Evolutionary conservation across 2,888 invertebrate genomes (phyloP), one percentile per base, ranked within the genome.

Genomic region (Agrypnus murinus): DNA sequence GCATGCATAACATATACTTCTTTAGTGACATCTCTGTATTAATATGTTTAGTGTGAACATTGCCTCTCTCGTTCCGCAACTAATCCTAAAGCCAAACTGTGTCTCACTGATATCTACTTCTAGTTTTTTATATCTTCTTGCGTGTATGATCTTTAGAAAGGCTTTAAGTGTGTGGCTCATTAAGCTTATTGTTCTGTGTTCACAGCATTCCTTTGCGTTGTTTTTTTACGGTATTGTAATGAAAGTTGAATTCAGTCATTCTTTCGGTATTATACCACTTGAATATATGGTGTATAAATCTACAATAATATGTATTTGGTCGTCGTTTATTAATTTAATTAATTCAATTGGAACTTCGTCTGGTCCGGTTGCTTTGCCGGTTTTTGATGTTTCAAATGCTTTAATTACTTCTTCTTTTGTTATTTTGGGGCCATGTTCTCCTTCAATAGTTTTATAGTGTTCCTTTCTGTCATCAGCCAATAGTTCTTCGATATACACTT

Each of bases 171-270:
- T 17, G 25, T n/a, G n/a, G n/a, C n/a, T n/a, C n/a, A n/a, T n/a
- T n/a, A n/a, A n/a, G n/a, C n/a, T n/a, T n/a, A n/a, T 48, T 1
- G 12, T 19, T 25, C 7, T 5, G 12, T 55, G 34, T 7, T 55
- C 55, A 7, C 8, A 10, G 58, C 72, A 75, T 60, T 72, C 55
- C 25, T 32, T 55, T 19, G 71, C 55, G 15, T 64, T 62, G 12
- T 6, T 25, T 50, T 74, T 74, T 50, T 74, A 72, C 14, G 75
- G 72, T 34, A 72, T 15, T 10, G 70, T 34, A n/a, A 74, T 53
- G 19, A 70, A 72, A 6, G 43, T 58, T 15, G 73, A 72, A 14
- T 10, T 10, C 3, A 69, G 48, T 69, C 63, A 72, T 12, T 72
- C 65, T 38, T 46, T 12, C 36, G 73, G 73, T 46, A 68, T 31